Conservation (phyloP, 2,797 vertebrate genomes). For the Zenarchopterus dispar region DNA sequence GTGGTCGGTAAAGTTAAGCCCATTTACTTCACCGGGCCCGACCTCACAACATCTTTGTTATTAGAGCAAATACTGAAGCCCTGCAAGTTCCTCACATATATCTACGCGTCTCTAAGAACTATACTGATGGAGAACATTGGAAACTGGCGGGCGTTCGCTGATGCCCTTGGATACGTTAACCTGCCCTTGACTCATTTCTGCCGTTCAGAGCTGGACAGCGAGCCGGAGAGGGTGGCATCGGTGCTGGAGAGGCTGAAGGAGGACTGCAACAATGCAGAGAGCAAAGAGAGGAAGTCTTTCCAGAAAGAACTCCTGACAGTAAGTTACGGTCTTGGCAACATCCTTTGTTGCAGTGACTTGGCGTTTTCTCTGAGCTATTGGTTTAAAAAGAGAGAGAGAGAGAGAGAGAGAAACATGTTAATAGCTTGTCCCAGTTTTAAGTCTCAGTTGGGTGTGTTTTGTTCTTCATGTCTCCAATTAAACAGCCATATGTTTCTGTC, state of each 20-base stretch:
- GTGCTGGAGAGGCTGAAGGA: slow-evolving; percentile 96
- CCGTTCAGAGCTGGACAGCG: slow-evolving; percentile 90
- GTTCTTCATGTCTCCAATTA: slow-evolving; percentile 18
- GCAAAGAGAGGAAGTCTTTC: slow-evolving; percentile 93
- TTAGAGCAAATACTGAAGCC: slow-evolving; percentile 94
- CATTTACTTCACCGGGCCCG: slow-evolving; percentile 86
- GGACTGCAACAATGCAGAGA: slow-evolving; percentile 91
- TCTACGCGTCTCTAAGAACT: slow-evolving; percentile 94
- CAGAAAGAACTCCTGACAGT: slow-evolving; percentile 96
- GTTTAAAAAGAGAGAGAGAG: slow-evolving; percentile 5
- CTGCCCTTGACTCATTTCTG: slow-evolving; percentile 91
- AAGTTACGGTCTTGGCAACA: slow-evolving; percentile 65
- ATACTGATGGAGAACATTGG: slow-evolving; percentile 96
- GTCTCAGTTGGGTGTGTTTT: neutral
- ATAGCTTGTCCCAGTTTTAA: slow-evolving; percentile 15
- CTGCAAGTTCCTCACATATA: slow-evolving; percentile 97
- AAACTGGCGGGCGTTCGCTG: slow-evolving; percentile 92
- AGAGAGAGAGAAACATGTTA: slow-evolving; percentile 9
- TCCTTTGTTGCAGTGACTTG: slow-evolving; percentile 22
- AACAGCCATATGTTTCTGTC: slow-evolving; percentile 6
- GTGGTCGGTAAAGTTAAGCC: slow-evolving; percentile 90
- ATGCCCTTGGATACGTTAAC: slow-evolving; percentile 89
- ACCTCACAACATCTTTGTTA: slow-evolving; percentile 88
- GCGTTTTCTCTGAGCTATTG: slow-evolving; percentile 15
- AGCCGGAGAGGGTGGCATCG: slow-evolving; percentile 91